Conservation (phyloP, 2,888 invertebrate species). For the Nomada lathburiana region DNA sequence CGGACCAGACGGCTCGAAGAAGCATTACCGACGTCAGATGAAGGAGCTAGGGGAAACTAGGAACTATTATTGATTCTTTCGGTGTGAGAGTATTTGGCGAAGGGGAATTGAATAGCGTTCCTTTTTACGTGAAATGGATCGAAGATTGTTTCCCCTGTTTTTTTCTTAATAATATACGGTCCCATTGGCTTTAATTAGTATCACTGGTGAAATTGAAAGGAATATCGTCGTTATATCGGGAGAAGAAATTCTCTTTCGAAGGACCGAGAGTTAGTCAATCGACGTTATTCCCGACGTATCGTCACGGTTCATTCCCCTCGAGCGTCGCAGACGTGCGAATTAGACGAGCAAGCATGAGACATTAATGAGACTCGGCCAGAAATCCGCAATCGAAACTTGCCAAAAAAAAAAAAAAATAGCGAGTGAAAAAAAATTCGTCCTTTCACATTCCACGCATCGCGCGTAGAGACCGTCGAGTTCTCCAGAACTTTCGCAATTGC, state of each 20-base stretch:
- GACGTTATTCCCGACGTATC: neutral
- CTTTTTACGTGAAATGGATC: too few relatives aligned
- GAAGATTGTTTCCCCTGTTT: too few relatives aligned
- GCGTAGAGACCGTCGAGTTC: neutral
- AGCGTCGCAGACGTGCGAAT: constrained; percentile 44
- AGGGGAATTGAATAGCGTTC: too few relatives aligned
- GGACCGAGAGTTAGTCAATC: too few relatives aligned
- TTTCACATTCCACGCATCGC: constrained; percentile 41
- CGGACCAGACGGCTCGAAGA: neutral
- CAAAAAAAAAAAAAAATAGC: constrained; percentile 30
- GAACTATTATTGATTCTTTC: too few relatives aligned
- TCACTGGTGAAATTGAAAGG: too few relatives aligned
- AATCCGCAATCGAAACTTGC: constrained; percentile 24
- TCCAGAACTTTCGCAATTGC: constrained; percentile 30
- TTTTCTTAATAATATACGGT: too few relatives aligned
- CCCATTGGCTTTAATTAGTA: too few relatives aligned
- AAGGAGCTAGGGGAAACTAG: too few relatives aligned
- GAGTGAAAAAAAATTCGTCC: constrained; percentile 12
- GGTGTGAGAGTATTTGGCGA: too few relatives aligned
- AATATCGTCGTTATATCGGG: too few relatives aligned
- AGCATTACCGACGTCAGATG: neutral
- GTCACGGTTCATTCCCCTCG: constrained; percentile 45
- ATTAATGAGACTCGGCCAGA: constrained; percentile 37
- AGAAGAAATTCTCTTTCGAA: too few relatives aligned
- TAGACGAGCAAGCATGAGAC: constrained; percentile 17